phyloP scores from a whole-genome alignment of 2,113 vertebrate genomes.

The Mustela lutreola region DNA sequence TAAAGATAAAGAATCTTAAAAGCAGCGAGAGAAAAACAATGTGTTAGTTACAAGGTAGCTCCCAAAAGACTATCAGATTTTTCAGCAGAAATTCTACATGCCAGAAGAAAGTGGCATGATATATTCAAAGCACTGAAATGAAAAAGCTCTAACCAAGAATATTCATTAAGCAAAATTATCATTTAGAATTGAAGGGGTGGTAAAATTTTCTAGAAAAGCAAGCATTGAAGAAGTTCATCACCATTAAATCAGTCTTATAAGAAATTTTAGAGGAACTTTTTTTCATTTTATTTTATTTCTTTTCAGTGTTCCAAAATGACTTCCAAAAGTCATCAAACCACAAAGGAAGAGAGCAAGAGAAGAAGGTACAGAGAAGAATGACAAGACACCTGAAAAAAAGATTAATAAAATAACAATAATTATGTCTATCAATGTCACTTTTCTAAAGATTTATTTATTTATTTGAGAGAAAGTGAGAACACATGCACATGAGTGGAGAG shows the following conservation, averaged over 20 bases:
- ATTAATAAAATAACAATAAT: neutral
- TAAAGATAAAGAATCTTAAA: neutral
- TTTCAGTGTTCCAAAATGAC: too few species aligned
- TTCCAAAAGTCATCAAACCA: neutral
- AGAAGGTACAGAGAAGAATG: neutral
- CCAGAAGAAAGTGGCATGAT: neutral
- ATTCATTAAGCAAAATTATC: neutral
- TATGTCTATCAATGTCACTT: neutral
- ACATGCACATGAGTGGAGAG: too few species aligned
- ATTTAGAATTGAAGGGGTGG: neutral
- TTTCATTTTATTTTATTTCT: too few species aligned
- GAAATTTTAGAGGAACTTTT: neutral
- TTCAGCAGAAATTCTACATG: neutral
- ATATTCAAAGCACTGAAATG: neutral
- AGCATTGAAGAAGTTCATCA: neutral
- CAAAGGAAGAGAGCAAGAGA: neutral
- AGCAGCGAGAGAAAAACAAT: neutral
- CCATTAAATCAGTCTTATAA: neutral
- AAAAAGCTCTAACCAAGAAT: neutral
- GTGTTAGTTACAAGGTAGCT: neutral
- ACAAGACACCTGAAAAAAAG: neutral
- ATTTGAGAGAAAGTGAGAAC: neutral
- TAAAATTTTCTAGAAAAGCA: neutral
- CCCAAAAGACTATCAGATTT: neutral
- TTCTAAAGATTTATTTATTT: neutral